Evolutionary conservation across 2,113 vertebrate genomes (phyloP).

Genomic region (Diglossa brunneiventris): DNA sequence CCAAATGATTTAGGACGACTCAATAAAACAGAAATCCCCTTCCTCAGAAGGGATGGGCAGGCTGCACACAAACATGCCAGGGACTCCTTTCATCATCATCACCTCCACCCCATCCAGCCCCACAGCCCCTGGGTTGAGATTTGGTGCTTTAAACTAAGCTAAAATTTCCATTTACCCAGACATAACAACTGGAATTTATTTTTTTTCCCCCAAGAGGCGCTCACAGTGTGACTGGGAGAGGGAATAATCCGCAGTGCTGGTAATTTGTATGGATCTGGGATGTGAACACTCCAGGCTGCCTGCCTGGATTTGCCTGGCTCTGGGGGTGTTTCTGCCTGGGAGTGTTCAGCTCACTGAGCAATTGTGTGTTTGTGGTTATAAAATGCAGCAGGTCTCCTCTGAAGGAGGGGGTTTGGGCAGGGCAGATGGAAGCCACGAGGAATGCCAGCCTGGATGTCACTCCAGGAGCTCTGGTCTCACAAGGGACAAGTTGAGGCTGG

Average conservation of each 20-base stretch:
- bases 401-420: background rate
- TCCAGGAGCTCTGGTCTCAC: background rate
- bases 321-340: background rate
- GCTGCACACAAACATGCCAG: background rate
- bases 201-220: background rate
- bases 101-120: background rate
- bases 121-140: background rate
- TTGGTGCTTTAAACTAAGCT: background rate
- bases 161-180: background rate
- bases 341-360: background rate
- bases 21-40: fast-evolving
- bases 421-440: background rate
- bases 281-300: background rate
- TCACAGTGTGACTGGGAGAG: background rate
- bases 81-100: background rate
- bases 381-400: background rate
- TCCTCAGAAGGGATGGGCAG: background rate
- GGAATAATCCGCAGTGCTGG: background rate
- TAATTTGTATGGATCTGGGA: constrained; percentile 54
- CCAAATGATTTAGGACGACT: background rate
- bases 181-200: background rate
- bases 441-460: background rate
- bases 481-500: background rate
- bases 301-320: background rate
- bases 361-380: background rate